Conservation (phyloP, 2,797 vertebrate species). For the Thamnophis elegans region DNA sequence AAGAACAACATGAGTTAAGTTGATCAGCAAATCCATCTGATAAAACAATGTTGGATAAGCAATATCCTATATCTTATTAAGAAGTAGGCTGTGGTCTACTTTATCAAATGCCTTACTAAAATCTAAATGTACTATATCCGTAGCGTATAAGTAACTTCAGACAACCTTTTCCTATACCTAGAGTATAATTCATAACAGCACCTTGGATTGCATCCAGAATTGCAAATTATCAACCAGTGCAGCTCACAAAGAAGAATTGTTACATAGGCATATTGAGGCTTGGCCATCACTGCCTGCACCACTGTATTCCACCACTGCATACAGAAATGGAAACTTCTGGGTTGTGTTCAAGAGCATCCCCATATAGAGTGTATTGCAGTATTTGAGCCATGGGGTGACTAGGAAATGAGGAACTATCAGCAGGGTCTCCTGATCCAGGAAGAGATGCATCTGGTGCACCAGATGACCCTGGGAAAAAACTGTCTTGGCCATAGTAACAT, state of each 20-base stretch:
- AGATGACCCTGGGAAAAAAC: not conserved
- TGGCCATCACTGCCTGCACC: not conserved
- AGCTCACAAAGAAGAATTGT: not conserved
- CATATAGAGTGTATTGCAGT: not conserved
- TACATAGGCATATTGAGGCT: not conserved
- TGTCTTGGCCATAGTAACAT: not conserved
- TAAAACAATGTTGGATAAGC: not conserved
- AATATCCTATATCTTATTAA: not conserved
- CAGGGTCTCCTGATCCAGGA: not conserved
- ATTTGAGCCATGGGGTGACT: not conserved
- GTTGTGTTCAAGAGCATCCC: not conserved
- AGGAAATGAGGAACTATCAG: not conserved
- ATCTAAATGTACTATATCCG: not conserved
- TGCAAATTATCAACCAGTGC: not conserved
- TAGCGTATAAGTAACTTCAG: not conserved
- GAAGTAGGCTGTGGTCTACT: not conserved
- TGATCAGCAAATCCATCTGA: too few relatives aligned
- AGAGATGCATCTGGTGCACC: not conserved
- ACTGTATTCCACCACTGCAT: not conserved
- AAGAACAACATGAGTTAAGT: not conserved
- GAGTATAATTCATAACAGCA: not conserved
- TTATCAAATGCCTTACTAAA: not conserved
- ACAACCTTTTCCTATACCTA: not conserved
- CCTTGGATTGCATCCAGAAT: not conserved
- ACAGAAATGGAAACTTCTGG: not conserved